These are phyloP conservation scores for Volucella inflata DNA, from an alignment of 2,888 invertebrate species.

Conservation along the genomic window DNA sequence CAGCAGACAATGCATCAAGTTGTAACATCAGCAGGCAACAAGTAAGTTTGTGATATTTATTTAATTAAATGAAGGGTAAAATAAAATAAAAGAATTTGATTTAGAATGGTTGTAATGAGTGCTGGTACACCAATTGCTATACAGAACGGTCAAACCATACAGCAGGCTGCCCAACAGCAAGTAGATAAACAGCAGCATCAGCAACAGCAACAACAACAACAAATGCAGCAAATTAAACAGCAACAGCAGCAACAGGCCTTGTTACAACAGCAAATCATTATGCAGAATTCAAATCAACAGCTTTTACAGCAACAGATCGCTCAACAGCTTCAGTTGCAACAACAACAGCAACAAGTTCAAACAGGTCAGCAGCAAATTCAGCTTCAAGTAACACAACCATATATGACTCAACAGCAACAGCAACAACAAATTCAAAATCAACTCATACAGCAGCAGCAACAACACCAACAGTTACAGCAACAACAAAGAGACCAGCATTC, in stretches of 20 bases:
- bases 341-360: constrained; percentile 79
- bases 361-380: constrained; percentile 79
- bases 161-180: constrained; percentile 82
- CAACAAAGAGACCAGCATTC: constrained; percentile 85
- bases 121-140: constrained; percentile 82
- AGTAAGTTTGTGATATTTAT: constrained; percentile 82
- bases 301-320: constrained; percentile 80
- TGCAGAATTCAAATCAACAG: constrained; percentile 79
- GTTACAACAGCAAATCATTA: constrained; percentile 79
- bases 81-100: constrained; percentile 27
- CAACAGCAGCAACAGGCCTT: constrained; percentile 80
- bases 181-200: constrained; percentile 81
- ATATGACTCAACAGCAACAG: constrained; percentile 85
- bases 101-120: constrained; percentile 84
- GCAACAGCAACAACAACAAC: constrained; percentile 80
- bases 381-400: constrained; percentile 82
- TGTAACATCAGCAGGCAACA: constrained; percentile 84
- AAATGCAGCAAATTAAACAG: constrained; percentile 79
- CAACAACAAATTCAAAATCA: constrained; percentile 84
- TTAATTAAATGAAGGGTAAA: neutral
- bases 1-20: constrained; percentile 84
- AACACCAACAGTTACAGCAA: constrained; percentile 80
- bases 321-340: constrained; percentile 79
- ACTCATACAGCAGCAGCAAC: constrained; percentile 83
- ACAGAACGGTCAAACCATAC: constrained; percentile 82